Base-by-base conservation (phyloP, 2,113 vertebrate species). In the Pterocles orientalis region DNA sequence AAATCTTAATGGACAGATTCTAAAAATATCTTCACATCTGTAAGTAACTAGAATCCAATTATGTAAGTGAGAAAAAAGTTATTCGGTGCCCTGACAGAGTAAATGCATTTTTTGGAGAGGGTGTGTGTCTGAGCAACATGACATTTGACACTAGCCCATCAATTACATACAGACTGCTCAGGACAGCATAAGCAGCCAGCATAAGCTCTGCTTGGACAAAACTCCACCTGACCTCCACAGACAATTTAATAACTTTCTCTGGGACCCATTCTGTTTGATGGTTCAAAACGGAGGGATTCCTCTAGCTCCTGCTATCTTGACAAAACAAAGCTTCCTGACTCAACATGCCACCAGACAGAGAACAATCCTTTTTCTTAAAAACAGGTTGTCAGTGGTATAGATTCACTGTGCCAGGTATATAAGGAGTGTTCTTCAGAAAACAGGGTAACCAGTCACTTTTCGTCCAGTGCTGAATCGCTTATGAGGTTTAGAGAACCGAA, bases 11-110 rank as follows among this genome's bases (percentile, higher is more conserved):
- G 6, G 57, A 39, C 14, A 79, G 54, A 26, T 86, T 95, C 92
- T 94, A 82, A 83, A 81, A 90, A 60, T 78, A 70, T 68, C 70
- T 93, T 93, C n/a, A 43, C 66, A 36, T 92, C 93, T 92, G 53
- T 12, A 66, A 96, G 69, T 50, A 64, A 33, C 71, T 94, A 43
- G 82, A 89, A 92, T 85, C 39, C n/a, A 76, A 72, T 81, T 82
- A 82, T 82, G n/a, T 65, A 61, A 94, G 34, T 86, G 82, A 88
- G 93, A 78, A 31, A 78, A 82, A 72, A 57, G 9, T 6, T 51
- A 50, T 47, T 91, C 94, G 36, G 28, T 34, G 14, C 18, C 19
- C 61, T 90, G 39, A 34, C 43, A 76, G 71, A 94, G 64, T 43
- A 82, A 85, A 83, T 83, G 33, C 56, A 68, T 79, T 87, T 82